Evolutionary conservation across 1,140 invertebrate species (phyloP), one percentile per base, ranked within the genome.

Genomic region (Trachelipus rathkii): DNA sequence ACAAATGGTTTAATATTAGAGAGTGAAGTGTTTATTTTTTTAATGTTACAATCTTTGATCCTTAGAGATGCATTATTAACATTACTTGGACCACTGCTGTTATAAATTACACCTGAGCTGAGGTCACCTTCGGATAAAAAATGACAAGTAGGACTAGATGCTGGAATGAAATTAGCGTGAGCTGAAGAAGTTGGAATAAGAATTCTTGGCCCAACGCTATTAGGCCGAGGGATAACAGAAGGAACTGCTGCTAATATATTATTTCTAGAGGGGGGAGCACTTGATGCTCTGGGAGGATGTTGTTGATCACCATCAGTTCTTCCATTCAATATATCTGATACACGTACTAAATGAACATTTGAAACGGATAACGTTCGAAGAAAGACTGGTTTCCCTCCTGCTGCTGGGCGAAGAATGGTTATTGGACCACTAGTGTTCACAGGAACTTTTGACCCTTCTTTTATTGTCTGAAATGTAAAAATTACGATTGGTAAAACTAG

Each of bases 71-170:
- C 1, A 60, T 19, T n/a, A n/a, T n/a, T 78, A 71, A 78, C 69
- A 60, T 73, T 71, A 10, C 72, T 66, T 46, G 66, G 60, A 45
- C 67, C 73, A 74, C 75, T 74, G 71, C 71, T 75, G 77, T 44
- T 78, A 76, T 44, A 33, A 33, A 33, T 78, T 76, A 78, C 77
- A 78, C 77, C 79, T 78, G 79, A 77, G 76, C 77, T 81, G 79
- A 75, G 79, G 79, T 77, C 77, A 81, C 74, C 75, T 78, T 81
- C 77, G 79, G 79, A 81, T 81, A 81, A 81, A 81, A 81, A 81
- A 81, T 81, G 79, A 60, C 43, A 53, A 46, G 76, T 72, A 50
- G 76, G 46, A 60, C 19, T 60, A 60, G 50, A 60, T 13, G 50
- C 4, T 15, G 50, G 50, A 60, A 60, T 60, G 50, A 60, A 3